Evolutionary conservation across 1,140 invertebrate species (phyloP), one percentile per base, ranked within the genome.

Genomic region (Mamestra configurata): DNA sequence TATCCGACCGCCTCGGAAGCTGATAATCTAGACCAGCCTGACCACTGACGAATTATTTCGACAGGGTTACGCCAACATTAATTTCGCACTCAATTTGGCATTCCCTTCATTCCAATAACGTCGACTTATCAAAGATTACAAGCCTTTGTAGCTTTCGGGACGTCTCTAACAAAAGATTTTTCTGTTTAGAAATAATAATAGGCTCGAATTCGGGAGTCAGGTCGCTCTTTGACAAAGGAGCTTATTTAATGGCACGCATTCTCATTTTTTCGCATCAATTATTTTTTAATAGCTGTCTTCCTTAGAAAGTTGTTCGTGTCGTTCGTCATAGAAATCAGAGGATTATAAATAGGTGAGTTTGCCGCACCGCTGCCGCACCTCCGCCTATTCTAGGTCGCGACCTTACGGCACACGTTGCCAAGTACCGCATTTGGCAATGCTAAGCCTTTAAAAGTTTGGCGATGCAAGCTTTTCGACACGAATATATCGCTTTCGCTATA

Each of bases 341-440:
- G 53, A 51, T 40, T 43, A 73, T 73, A 73, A 53, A 73, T 73
- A 57, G 51, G 40, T 46, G 35, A 64, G 57, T 76, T 76, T 76
- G 73, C 40, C 75, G 75, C 75, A 77, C 43, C 46, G 31, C 5
- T 53, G 59, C 75, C 75, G 75, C 75, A 77, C 75, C 75, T 77
- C 27, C 5, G 49, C 75, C 43, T 76, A 40, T 66, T 77, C 27
- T 77, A 68, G 75, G 61, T 68, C 75, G 61, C 46, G 75, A 66
- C 75, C 59, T 77, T 77, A 77, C 24, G 13, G 59, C 40, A 22
- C 40, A 66, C 57, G 59, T 35, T 77, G 59, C 75, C 75, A 77
- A 76, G 37, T 18, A 59, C 31, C 75, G 46, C 24, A 51, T 66
- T 66, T 77, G 59, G 75, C 75, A 68, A 68, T 53, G 75, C 37